Evolutionary conservation across 2,888 invertebrate species (phyloP).

Genomic region (Augiades crinisus): DNA sequence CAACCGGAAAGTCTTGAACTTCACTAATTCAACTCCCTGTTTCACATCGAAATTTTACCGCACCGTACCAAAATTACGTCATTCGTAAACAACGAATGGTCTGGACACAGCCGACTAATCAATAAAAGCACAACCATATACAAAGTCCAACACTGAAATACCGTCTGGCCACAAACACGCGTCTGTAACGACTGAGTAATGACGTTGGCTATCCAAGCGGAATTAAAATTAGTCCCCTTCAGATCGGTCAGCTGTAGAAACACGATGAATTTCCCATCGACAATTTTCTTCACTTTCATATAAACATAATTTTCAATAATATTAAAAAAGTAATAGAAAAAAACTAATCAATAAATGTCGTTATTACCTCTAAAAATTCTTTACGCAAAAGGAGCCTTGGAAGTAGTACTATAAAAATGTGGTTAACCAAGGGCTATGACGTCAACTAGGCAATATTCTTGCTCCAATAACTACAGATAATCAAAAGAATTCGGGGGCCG

Average conservation of each 20-base stretch:
- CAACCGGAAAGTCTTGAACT: slow-evolving; percentile 34
- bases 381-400: background rate
- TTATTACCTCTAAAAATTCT: background rate
- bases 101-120: slow-evolving; percentile 53
- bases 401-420: background rate
- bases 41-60: slow-evolving; percentile 18
- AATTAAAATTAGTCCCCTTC: slow-evolving; percentile 66
- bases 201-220: slow-evolving; percentile 60
- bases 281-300: background rate
- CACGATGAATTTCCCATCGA: background rate
- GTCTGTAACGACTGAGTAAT: slow-evolving; percentile 67
- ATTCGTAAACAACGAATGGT: slow-evolving; percentile 37
- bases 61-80: slow-evolving; percentile 51
- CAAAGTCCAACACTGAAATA: slow-evolving; percentile 51
- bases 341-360: background rate
- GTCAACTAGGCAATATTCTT: slow-evolving; percentile 17
- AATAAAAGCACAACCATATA: slow-evolving; percentile 53
- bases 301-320: background rate
- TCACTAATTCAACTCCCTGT: slow-evolving; percentile 36
- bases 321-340: no score
- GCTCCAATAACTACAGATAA: slow-evolving; percentile 24
- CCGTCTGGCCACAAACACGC: slow-evolving; percentile 65
- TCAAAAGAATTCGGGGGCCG: slow-evolving; percentile 58
- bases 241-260: slow-evolving; percentile 46
- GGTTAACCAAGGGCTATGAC: slow-evolving; percentile 15